Evolutionary conservation across 2,797 vertebrate species (phyloP).

Genomic region (Sebastiscus tertius): DNA sequence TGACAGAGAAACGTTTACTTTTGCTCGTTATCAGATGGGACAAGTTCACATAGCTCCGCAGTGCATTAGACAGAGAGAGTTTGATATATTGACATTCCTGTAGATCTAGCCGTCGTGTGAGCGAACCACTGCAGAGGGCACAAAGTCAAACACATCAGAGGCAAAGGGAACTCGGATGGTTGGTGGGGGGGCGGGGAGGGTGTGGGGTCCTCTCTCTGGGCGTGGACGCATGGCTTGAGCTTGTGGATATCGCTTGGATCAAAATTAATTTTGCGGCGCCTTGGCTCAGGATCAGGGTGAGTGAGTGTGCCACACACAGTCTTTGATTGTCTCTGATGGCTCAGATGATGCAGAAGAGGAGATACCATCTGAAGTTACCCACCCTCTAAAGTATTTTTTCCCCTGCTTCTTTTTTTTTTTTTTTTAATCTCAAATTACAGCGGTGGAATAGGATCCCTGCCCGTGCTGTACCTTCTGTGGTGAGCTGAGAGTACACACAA

Average conservation of each 20-base stretch:
- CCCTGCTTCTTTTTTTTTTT: constrained; percentile 18
- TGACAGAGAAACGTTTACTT: constrained; percentile 55
- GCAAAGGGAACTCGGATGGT: neutral
- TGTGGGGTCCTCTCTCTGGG: constrained; percentile 47
- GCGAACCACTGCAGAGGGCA: constrained; percentile 1
- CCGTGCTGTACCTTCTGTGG: constrained; percentile 48
- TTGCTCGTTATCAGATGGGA: constrained; percentile 45
- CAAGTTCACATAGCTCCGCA: constrained; percentile 18
- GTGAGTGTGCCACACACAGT: constrained; percentile 70
- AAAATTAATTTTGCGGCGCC: constrained; percentile 63
- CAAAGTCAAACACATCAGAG: neutral
- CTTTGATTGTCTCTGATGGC: constrained; percentile 64
- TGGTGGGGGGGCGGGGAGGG: neutral
- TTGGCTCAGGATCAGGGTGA: constrained; percentile 59
- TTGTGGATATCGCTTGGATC: constrained; percentile 62
- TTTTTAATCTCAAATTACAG: constrained; percentile 59
- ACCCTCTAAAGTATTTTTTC: constrained; percentile 58
- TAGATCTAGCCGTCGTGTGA: constrained; percentile 12
- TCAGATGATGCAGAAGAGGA: constrained; percentile 62
- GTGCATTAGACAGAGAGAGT: neutral
- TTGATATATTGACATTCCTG: constrained; percentile 26
- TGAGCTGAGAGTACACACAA: constrained; percentile 59
- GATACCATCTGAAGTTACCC: constrained; percentile 77
- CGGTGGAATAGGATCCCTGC: constrained; percentile 53
- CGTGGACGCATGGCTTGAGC: constrained; percentile 32